Conservation (phyloP, 2,113 vertebrate genomes). For the Muscicapa adusta region DNA sequence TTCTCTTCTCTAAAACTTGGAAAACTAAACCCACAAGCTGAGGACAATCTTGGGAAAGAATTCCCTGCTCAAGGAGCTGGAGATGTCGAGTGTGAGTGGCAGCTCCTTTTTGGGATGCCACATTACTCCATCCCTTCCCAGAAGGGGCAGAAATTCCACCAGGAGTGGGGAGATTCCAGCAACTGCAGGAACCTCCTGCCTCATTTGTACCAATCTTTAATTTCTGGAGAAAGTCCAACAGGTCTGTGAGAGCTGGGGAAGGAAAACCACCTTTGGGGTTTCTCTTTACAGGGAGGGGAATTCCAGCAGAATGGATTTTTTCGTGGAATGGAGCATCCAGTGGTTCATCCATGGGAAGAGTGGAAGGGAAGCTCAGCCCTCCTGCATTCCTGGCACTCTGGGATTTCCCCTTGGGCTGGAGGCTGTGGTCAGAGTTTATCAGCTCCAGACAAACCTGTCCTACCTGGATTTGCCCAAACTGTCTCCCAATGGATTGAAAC, state of each 20-base stretch:
- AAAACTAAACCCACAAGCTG: not conserved
- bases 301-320: not conserved
- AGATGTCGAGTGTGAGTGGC: not conserved
- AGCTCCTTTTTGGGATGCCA: not conserved
- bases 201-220: not conserved
- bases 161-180: not conserved
- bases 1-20: not conserved
- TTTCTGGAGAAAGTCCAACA: not conserved
- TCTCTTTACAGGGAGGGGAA: not conserved
- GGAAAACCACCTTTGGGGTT: not conserved
- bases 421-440: not conserved
- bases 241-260: not conserved
- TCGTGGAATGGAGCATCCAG: not conserved
- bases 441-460: not conserved
- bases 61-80: not conserved
- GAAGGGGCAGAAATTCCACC: not conserved
- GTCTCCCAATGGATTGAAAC: not conserved
- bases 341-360: not conserved
- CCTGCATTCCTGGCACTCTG: not conserved
- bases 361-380: not conserved
- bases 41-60: not conserved
- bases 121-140: not conserved
- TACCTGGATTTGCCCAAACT: not conserved
- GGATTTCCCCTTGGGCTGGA: not conserved
- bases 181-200: not conserved